Conservation (phyloP, 2,888 invertebrate genomes). For the Epiperipatus broadwayi region DNA sequence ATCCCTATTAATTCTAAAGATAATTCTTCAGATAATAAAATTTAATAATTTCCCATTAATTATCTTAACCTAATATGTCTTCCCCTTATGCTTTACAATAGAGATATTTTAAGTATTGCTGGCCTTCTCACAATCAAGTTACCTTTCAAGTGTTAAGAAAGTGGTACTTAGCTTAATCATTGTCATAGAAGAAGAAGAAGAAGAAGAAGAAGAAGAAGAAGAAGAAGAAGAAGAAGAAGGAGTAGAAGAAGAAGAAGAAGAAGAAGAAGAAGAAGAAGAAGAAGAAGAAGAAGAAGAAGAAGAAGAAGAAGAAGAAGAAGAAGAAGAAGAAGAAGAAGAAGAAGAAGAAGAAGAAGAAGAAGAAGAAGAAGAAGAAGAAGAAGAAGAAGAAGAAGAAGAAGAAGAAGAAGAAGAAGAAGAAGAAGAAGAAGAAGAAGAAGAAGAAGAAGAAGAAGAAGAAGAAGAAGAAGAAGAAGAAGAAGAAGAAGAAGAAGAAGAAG, state of each 20-base stretch:
- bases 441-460: no score
- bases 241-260: no score
- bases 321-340: slow-evolving; percentile 1
- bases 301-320: slow-evolving; percentile 5
- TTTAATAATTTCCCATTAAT: no score
- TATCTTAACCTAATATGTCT: no score
- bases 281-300: slow-evolving; percentile 10
- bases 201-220: slow-evolving; percentile 7
- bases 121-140: no score
- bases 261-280: slow-evolving; percentile 1
- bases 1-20: no score
- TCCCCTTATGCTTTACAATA: no score
- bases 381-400: slow-evolving; percentile 4
- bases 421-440: slow-evolving; percentile 6
- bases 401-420: slow-evolving; percentile 10
- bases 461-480: no score
- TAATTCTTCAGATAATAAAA: no score
- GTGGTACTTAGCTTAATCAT: slow-evolving; percentile 14
- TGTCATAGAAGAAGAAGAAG: slow-evolving; percentile 1
- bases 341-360: slow-evolving; percentile 5
- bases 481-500: no score
- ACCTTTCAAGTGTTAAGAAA: no score
- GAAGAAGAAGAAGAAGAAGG: not conserved
- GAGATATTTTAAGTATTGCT: no score
- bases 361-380: slow-evolving; percentile 1